Percentiles rank a stretch among this genome's conserved stretches.
Conservation (phyloP, 2,113 vertebrate species). For the Seriola quinqueradiata region DNA sequence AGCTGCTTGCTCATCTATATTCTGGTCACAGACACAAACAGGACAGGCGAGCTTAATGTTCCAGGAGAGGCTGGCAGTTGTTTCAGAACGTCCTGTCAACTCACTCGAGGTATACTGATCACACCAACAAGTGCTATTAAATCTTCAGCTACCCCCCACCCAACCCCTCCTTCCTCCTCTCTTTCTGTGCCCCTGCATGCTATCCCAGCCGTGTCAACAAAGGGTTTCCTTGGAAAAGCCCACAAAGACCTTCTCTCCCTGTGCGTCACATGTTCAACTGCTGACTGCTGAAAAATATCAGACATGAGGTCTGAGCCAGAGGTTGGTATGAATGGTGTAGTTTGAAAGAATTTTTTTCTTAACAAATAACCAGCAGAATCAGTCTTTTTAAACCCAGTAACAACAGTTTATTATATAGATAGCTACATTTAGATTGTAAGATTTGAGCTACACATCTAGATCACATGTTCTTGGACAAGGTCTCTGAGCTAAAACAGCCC, state of each 20-base stretch:
- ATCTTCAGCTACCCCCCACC: slow-evolving; percentile 20
- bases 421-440: neutral
- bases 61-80: slow-evolving; percentile 51
- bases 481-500: neutral
- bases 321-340: neutral
- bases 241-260: slow-evolving; percentile 61
- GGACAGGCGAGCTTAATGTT: slow-evolving; percentile 45
- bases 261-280: slow-evolving; percentile 62
- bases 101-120: slow-evolving; percentile 49
- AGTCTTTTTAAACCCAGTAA: slow-evolving; percentile 11
- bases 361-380: neutral
- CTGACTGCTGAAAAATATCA: slow-evolving; percentile 67
- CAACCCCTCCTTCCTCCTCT: neutral
- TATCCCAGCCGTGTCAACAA: slow-evolving; percentile 64
- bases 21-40: slow-evolving; percentile 71
- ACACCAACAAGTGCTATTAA: slow-evolving; percentile 40
- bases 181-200: slow-evolving; percentile 12
- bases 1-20: slow-evolving; percentile 60
- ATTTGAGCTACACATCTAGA: neutral
- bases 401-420: neutral
- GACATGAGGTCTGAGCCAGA: slow-evolving; percentile 20
- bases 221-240: slow-evolving; percentile 74
- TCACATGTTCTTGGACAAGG: neutral
- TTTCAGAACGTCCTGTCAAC: slow-evolving; percentile 61
- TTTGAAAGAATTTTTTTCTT: slow-evolving; percentile 10